Conservation (phyloP, 2,797 vertebrate species). For the Euphonia xanthogaster region DNA sequence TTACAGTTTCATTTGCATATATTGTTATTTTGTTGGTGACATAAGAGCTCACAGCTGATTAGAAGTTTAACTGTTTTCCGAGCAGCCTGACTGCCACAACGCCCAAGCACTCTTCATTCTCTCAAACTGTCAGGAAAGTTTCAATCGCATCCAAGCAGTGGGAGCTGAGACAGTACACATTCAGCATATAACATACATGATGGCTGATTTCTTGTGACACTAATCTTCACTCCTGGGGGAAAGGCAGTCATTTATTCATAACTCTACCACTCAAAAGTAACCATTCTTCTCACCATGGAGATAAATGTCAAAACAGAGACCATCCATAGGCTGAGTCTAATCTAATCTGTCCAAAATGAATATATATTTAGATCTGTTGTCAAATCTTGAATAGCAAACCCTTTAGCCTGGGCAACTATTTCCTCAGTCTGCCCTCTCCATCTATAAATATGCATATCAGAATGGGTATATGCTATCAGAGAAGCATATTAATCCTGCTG, state of each 20-base stretch:
- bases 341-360: conserved; percentile 48
- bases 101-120: neutral
- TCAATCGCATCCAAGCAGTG: neutral
- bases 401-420: conserved; percentile 2
- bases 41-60: conserved; percentile 27
- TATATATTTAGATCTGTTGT: conserved; percentile 51
- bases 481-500: neutral
- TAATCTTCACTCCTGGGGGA: conserved; percentile 43
- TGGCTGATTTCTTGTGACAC: conserved; percentile 55
- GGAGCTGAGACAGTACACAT: neutral
- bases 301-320: conserved; percentile 56
- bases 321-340: conserved; percentile 39
- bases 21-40: conserved; percentile 54
- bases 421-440: neutral
- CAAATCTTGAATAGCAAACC: conserved; percentile 16
- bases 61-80: conserved; percentile 43
- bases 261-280: conserved; percentile 37
- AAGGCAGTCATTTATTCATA: conserved; percentile 52
- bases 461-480: neutral
- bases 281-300: conserved; percentile 48
- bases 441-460: neutral
- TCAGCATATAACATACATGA: neutral
- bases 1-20: conserved; percentile 12
- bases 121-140: conserved; percentile 38
- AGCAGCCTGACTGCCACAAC: neutral